phyloP scores from a whole-genome alignment of 2,797 vertebrate genomes.

The Coccyzus lansbergi region DNA sequence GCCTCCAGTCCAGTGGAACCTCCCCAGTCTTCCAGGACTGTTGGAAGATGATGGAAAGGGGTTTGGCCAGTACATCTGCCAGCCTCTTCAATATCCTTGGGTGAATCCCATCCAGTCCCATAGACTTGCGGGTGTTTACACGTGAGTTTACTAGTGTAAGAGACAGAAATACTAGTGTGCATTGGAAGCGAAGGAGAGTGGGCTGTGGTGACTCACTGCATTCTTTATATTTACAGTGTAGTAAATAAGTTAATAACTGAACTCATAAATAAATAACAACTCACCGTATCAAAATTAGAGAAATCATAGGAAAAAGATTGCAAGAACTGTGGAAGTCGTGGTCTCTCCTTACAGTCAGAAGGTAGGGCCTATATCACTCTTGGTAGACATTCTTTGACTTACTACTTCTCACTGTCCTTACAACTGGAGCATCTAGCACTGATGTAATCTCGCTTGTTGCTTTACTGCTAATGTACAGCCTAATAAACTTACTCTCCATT shows the following conservation, averaged over 20 bases:
- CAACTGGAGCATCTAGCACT: not conserved
- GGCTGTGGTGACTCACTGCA: not conserved
- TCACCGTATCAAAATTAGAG: not conserved
- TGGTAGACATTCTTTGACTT: not conserved
- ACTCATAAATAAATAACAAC: not conserved
- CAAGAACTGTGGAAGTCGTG: not conserved
- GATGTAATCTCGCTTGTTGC: not conserved
- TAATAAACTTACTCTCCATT: not conserved
- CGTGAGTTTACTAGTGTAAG: not conserved
- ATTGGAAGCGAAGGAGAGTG: not conserved
- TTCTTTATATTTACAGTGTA: not conserved
- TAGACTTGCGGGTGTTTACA: no score
- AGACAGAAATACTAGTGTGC: not conserved
- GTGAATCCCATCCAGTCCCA: no score
- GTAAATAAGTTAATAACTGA: not conserved
- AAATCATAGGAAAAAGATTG: not conserved
- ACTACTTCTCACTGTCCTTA: not conserved
- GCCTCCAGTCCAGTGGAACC: no score
- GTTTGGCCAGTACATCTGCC: no score
- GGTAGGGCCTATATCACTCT: not conserved
- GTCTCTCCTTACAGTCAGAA: not conserved
- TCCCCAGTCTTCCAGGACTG: no score
- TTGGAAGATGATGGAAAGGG: no score
- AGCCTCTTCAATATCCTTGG: no score
- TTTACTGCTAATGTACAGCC: not conserved